phyloP scores from a whole-genome alignment of 2,113 vertebrate species.

The Kryptolebias marmoratus region DNA sequence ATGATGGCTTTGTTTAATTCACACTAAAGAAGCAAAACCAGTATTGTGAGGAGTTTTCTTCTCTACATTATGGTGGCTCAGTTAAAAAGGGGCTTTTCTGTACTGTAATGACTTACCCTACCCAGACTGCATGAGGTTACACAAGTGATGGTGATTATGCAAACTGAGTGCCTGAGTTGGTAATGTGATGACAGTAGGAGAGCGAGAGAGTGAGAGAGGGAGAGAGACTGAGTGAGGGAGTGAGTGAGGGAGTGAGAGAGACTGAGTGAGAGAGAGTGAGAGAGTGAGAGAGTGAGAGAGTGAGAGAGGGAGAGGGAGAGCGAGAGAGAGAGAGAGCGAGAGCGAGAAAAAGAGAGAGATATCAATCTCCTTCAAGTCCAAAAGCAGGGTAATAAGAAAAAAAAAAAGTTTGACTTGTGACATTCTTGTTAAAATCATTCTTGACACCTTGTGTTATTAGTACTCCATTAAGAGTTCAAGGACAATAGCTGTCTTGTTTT shows the following conservation, averaged over 20 bases:
- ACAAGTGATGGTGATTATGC: constrained; percentile 70
- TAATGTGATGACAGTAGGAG: constrained; percentile 55
- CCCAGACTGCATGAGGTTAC: constrained; percentile 59
- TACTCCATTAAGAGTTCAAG: constrained; percentile 77
- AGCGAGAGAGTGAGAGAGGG: neutral
- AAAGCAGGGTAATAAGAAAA: constrained; percentile 57
- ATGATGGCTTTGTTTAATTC: neutral
- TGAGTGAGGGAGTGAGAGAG: neutral
- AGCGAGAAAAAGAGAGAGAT: constrained; percentile 1
- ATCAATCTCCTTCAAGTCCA: constrained; percentile 47
- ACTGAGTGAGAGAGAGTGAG: neutral
- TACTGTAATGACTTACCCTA: constrained; percentile 70
- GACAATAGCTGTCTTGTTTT: constrained; percentile 69
- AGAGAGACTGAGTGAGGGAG: neutral
- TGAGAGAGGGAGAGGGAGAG: neutral
- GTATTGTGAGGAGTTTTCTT: neutral
- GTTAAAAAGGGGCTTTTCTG: neutral
- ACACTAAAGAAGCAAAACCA: neutral
- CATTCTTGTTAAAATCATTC: constrained; percentile 72
- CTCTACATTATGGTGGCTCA: neutral
- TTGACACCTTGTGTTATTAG: constrained; percentile 71
- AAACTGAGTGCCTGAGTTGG: constrained; percentile 65
- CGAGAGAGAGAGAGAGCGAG: too few species aligned
- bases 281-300: neutral
- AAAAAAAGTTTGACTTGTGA: constrained; percentile 66